Conservation (phyloP, 2,888 invertebrate genomes). For the Idaea dimidiata region DNA sequence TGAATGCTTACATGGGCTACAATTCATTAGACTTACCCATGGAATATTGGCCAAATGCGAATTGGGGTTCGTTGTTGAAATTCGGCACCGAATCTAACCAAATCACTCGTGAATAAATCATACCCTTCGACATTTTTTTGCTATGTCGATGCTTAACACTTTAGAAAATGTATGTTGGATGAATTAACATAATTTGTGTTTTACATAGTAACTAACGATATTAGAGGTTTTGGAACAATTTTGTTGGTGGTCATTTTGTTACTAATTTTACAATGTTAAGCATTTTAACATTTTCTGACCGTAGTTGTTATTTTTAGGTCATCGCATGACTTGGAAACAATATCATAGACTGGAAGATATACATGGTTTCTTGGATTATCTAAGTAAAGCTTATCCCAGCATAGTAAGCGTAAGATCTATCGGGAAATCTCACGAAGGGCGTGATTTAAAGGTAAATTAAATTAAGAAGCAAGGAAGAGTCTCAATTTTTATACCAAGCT, state of each 20-base stretch:
- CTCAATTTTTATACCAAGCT: not conserved
- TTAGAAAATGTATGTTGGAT: conserved; percentile 20
- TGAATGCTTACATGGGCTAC: conserved; percentile 76
- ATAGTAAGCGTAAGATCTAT: conserved; percentile 87
- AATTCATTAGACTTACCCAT: conserved; percentile 78
- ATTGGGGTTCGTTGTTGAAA: conserved; percentile 81
- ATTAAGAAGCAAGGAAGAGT: not conserved
- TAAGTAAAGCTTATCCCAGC: conserved; percentile 88
- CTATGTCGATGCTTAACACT: conserved; percentile 26
- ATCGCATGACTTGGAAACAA: conserved; percentile 88
- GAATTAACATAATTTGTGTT: conserved; percentile 28
- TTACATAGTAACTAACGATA: conserved; percentile 34
- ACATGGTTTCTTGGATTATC: conserved; percentile 87
- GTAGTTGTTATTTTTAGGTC: conserved; percentile 46
- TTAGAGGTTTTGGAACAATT: conserved; percentile 3
- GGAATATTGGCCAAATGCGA: conserved; percentile 82
- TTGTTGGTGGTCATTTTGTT: conserved; percentile 16
- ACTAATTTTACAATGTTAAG: conserved; percentile 17
- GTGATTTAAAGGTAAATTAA: conserved; percentile 84
- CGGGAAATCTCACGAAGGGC: conserved; percentile 87
- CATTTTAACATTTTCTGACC: not conserved
- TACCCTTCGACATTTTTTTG: conserved; percentile 20
- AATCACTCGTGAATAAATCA: conserved; percentile 38
- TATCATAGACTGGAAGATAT: conserved; percentile 90
- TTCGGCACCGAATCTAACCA: conserved; percentile 50